Evolutionary conservation across 2,113 vertebrate species (phyloP), one percentile per base, ranked within the genome.

Genomic region (Aix galericulata): DNA sequence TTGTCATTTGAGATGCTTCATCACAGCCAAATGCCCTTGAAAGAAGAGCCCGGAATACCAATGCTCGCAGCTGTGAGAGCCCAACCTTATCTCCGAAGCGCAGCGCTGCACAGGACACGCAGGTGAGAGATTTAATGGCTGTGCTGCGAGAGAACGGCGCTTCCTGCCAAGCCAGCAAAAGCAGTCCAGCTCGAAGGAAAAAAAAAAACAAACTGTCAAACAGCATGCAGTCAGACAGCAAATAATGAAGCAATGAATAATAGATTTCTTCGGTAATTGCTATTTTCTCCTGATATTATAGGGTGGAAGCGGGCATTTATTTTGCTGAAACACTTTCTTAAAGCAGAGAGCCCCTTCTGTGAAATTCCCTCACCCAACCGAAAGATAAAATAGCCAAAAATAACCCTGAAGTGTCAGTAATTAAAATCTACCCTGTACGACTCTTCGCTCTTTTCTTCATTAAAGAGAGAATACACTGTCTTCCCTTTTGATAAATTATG

Each of bases 71-170:
- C 87, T 88, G 93, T 8, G 80, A 73, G 81, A 79, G 32, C 67
- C 66, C 92, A 92, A 56, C 84, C 95, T 97, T 97, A 97, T 97
- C 96, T 95, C 87, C 78, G n/a, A 60, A 8, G 76, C 89, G 91
- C 96, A 97, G 97, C 73, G 63, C 92, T 87, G 93, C 90, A 87
- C 76, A 93, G 95, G 94, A 97, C 86, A 87, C 11, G 12, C 92
- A 95, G 95, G 97, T 97, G 96, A 97, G 92, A 97, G 92, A 97
- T 95, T 82, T 88, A 97, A 96, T 86, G 93, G 83, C 87, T 82
- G 44, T 62, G 84, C 77, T 72, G 95, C 84, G 88, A 93, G 90
- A 86, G 84, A 96, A 91, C 59, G 88, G 88, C 8, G 0, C 82
- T 82, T 64, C 66, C 60, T 40, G 38, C 94, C 91, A 94, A 82